A percentile compares a stretch with the other conserved stretches of the same genome.
These are phyloP conservation scores for Tanytarsus gracilentus DNA, from an alignment of 2,888 invertebrate species.

Conservation along the genomic window DNA sequence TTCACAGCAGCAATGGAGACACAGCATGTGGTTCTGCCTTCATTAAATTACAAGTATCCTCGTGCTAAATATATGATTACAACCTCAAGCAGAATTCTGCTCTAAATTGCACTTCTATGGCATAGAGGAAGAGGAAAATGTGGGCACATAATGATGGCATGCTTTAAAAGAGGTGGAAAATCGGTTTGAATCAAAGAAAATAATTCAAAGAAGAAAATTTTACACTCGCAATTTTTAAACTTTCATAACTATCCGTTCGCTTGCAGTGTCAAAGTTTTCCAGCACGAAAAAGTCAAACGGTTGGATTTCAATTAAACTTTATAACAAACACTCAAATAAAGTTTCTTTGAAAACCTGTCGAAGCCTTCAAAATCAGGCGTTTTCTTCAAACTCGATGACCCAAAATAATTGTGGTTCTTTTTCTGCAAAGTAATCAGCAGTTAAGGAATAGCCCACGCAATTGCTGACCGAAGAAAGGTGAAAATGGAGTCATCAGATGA, in stretches of 20 bases:
- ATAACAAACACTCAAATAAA: too few species aligned
- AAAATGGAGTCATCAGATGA: not conserved
- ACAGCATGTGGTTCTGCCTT: slow-evolving; percentile 4
- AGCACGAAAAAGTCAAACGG: too few species aligned
- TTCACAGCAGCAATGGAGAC: slow-evolving; percentile 1
- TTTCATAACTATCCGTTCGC: too few species aligned
- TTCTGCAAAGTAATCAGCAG: not conserved
- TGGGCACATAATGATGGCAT: too few species aligned
- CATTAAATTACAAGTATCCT: slow-evolving; percentile 4
- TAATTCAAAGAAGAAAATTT: not conserved
- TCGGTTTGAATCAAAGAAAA: too few species aligned
- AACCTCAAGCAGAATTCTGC: not conserved
- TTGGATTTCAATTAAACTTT: not conserved
- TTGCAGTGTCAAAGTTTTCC: too few species aligned
- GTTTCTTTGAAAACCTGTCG: too few species aligned
- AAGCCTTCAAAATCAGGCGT: not conserved
- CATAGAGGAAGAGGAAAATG: not conserved
- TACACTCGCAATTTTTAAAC: too few species aligned
- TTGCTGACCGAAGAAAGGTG: not conserved
- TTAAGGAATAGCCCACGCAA: not conserved
- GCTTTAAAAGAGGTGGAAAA: too few species aligned
- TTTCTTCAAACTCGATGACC: not conserved
- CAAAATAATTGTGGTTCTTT: not conserved
- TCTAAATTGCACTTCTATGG: not conserved
- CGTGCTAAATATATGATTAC: not conserved